A percentile compares a stretch with the other conserved stretches of the same genome.
Conservation (phyloP, 2,113 vertebrate species). For the Dipodomys stephensi region DNA sequence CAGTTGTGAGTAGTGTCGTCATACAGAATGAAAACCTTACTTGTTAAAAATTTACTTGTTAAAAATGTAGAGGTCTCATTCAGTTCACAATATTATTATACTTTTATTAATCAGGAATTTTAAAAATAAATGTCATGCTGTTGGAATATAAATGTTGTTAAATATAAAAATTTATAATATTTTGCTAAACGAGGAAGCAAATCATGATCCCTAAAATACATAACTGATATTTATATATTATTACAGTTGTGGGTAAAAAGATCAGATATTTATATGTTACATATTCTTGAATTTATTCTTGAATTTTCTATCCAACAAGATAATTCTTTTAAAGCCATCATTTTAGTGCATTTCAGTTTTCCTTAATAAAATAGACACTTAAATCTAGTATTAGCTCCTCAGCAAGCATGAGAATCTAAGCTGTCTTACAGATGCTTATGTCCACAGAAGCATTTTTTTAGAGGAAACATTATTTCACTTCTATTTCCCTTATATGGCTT, state of each 20-base stretch:
- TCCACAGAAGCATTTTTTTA: slow-evolving; percentile 81
- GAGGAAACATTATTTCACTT: slow-evolving; percentile 81
- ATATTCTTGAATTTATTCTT: slow-evolving; percentile 35
- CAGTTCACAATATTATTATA: slow-evolving; percentile 25
- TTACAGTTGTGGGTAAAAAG: slow-evolving; percentile 40
- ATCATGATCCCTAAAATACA: slow-evolving; percentile 37
- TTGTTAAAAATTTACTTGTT: slow-evolving; percentile 59
- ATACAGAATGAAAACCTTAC: slow-evolving; percentile 49
- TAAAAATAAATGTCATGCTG: not conserved
- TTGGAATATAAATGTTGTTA: slow-evolving; percentile 49
- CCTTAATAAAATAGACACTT: slow-evolving; percentile 67
- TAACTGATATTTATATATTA: slow-evolving; percentile 10
- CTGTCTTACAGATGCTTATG: slow-evolving; percentile 80
- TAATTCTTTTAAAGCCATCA: slow-evolving; percentile 69
- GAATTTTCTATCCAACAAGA: slow-evolving; percentile 26
- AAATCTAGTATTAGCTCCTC: slow-evolving; percentile 72
- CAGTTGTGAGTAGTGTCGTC: slow-evolving; percentile 68
- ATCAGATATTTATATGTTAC: not conserved
- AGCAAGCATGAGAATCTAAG: slow-evolving; percentile 65
- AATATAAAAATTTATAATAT: slow-evolving; percentile 55
- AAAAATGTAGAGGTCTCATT: slow-evolving; percentile 18
- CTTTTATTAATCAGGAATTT: not conserved
- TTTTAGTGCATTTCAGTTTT: slow-evolving; percentile 65
- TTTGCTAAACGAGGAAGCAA: slow-evolving; percentile 72
- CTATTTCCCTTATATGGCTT: slow-evolving; percentile 85